Percentiles rank a stretch among this genome's conserved stretches.
These are phyloP conservation scores for Raja brachyura DNA, from an alignment of 2,113 vertebrate species.

Conservation along the genomic window DNA sequence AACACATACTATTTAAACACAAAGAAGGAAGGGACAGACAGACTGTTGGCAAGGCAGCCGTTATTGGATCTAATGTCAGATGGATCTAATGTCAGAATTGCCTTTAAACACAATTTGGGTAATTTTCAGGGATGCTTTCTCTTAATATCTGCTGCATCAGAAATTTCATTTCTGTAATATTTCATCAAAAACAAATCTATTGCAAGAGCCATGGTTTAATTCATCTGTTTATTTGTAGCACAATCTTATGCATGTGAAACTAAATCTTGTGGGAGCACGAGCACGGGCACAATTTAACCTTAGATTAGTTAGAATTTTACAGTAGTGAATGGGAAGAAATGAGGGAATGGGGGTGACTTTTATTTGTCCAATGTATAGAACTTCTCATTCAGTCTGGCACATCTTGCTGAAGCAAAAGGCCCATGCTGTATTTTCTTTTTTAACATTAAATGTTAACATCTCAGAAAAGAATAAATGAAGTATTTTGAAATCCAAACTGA, in stretches of 20 bases:
- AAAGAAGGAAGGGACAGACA: too few relatives aligned
- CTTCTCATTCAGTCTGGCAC: not conserved
- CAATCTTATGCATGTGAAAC: not conserved
- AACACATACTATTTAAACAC: too few relatives aligned
- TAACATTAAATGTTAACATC: too few relatives aligned
- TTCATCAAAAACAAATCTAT: too few relatives aligned
- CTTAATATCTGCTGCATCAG: not conserved
- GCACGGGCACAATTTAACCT: not conserved
- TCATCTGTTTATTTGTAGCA: not conserved
- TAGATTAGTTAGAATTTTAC: not conserved
- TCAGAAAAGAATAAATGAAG: not conserved
- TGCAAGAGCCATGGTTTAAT: too few relatives aligned
- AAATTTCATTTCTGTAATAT: too few relatives aligned
- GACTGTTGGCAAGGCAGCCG: too few relatives aligned
- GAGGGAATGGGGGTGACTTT: too few relatives aligned
- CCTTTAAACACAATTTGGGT: not conserved
- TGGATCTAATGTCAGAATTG: too few relatives aligned
- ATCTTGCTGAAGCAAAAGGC: not conserved
- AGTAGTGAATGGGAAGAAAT: not conserved
- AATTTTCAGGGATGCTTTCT: not conserved
- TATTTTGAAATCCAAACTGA: conserved; percentile 1
- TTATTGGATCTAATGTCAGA: too few relatives aligned
- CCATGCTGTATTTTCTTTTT: not conserved
- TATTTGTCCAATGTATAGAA: not conserved
- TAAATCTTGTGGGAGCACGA: not conserved